Base-by-base conservation (phyloP, 2,888 invertebrate genomes). In the Pandemis corylana region DNA sequence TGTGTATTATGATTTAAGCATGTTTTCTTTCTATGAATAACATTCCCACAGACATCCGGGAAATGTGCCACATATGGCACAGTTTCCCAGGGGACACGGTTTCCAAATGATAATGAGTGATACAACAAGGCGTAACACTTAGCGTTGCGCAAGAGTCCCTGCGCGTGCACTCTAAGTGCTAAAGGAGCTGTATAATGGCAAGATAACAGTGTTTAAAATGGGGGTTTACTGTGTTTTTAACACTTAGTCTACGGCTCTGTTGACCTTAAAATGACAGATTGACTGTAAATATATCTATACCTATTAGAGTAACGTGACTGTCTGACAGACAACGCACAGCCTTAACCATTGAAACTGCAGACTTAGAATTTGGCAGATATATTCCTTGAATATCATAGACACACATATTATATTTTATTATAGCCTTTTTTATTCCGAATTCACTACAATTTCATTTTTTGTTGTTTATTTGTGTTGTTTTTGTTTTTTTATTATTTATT, bases 61-160 rank as follows among this genome's bases (percentile, higher is more conserved):
- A 62, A 13, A 36, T 61, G 10, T 41, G 15, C 41, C 62, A 5
- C 62, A 5, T 67, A 67, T 61, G 65, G 12, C n/a, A 62, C 67
- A 44, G 71, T 78, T 77, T 79, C 83, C 79, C 80, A 76, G 80
- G 81, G 82, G 82, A 83, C 81, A 78, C 76, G 77, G 80, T 83
- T 82, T 83, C 82, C 83, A 81, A 82, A 72, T 75, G 72, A 71
- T 79, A 81, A 82, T 79, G 78, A 79, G 79, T 59, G 85, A 83
- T 79, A 82, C 83, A 85, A 85, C 77, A 75, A 20, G 42, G 42
- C 76, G 78, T 69, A 77, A 81, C 82, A 84, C 83, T 85, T 81
- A 74, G 15, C 61, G 72, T 79, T 78, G 75, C 77, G 76, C 68
- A 80, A 78, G 78, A 44, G 72, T 71, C 71, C 78, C 73, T 68